Conservation (phyloP, 2,797 vertebrate species). For the Sus cebifrons region DNA sequence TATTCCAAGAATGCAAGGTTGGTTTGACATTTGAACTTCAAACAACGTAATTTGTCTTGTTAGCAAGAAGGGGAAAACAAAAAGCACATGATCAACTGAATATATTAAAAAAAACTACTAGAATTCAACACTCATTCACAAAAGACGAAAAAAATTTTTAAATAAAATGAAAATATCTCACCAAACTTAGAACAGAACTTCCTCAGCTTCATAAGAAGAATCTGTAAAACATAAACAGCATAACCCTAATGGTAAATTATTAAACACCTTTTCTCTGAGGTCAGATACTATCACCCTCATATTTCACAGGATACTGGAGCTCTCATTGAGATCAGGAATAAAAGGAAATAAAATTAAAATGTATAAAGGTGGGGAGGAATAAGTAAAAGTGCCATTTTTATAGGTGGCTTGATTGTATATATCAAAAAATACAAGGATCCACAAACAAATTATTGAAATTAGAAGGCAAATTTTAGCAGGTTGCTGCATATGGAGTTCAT, state of each 20-base stretch:
- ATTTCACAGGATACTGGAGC: background rate
- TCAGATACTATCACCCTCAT: too few species aligned
- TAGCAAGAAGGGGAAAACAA: background rate
- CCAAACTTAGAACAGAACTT: background rate
- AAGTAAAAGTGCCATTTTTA: background rate
- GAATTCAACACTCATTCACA: background rate
- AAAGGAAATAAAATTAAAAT: background rate
- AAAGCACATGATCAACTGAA: background rate
- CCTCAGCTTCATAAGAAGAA: background rate
- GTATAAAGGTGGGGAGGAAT: background rate
- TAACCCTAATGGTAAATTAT: background rate
- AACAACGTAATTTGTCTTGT: background rate
- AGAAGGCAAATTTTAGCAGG: background rate
- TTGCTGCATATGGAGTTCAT: background rate
- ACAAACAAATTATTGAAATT: background rate
- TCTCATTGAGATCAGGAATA: background rate
- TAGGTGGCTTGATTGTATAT: background rate
- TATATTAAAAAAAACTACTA: background rate
- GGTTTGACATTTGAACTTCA: background rate
- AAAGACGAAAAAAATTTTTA: background rate
- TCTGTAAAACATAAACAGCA: background rate
- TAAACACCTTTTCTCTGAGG: background rate
- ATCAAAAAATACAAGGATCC: background rate
- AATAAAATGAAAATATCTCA: background rate
- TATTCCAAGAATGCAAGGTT: background rate